phyloP scores from a whole-genome alignment of 2,797 vertebrate species.

The Pampus argenteus region DNA sequence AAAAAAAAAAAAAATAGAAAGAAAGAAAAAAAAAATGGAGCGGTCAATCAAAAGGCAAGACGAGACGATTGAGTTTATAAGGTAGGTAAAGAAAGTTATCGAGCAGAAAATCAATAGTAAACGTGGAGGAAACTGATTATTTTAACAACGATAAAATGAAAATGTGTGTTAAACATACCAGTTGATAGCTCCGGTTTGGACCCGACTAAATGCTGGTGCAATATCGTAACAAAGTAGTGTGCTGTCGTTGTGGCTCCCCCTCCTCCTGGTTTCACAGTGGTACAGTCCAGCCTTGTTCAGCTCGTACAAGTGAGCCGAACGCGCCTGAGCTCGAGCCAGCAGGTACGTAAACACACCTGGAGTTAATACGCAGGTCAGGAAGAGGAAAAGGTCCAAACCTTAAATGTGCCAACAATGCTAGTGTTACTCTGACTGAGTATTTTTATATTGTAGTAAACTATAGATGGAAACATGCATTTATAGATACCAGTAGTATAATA shows the following conservation, averaged over 20 bases:
- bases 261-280: conserved; percentile 49
- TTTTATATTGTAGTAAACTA: no score
- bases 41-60: conserved; percentile 79
- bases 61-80: conserved; percentile 43
- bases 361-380: background rate
- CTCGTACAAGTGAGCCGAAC: conserved; percentile 55
- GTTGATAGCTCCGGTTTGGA: background rate
- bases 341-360: conserved; percentile 64
- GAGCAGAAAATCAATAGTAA: fast-evolving
- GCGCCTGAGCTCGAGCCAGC: conserved; percentile 26
- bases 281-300: conserved; percentile 67
- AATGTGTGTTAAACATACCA: fast-evolving
- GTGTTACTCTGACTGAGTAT: no score
- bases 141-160: fast-evolving
- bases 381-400: no score
- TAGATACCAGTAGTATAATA: no score
- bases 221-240: background rate
- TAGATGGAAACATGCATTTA: no score
- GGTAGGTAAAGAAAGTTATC: conserved; percentile 37
- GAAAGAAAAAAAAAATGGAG: conserved; percentile 71
- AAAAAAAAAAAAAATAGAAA: no score
- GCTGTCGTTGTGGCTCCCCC: background rate
- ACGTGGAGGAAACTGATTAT: fast-evolving
- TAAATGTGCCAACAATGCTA: no score
- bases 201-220: background rate